Evolutionary conservation across 2,797 vertebrate species (phyloP), one percentile per base, ranked within the genome.

Genomic region (Galaxias olidus): DNA sequence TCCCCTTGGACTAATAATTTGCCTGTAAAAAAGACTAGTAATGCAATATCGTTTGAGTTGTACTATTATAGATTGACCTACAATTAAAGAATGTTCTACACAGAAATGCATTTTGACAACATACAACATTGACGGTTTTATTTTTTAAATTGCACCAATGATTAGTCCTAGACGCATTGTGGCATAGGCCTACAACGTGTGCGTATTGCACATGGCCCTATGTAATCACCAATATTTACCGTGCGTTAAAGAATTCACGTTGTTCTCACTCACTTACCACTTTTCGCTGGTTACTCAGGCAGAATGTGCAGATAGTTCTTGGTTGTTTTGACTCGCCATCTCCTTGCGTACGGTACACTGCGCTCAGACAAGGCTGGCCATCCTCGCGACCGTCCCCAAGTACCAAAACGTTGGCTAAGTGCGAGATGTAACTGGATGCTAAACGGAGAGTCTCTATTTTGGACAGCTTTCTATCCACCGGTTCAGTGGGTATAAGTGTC

Each of bases 241-340:
- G 2, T 3, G 30, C 30, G 30, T 30, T 30, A 3, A 30, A 30
- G 30, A 30, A 30, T 30, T 30, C 17, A 40, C 52, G 4, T 41
- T 53, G 10, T 8, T 42, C 40, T 9, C 13, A 14, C 54, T 15
- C 54, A 49, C 59, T 93, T 88, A 96, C 95, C 94, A 90, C 92
- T 84, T 92, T 96, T 48, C 94, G 87, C 75, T 96, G 95, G 86
- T 94, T 95, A 86, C 94, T 95, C 72, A 96, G 94, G 74, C 95
- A 96, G 87, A 96, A 96, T 8, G 95, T 96, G 89, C 94, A 96
- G 87, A 96, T 96, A 70, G 88, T 92, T 61, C 94, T 88, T 17
- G 94, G 94, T 82, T 94, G 90, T 45, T 86, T 92, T 8, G 73
- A 68, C 49, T 89, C 84, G 68, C 84, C 78, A 0, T 90, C 73